Base-by-base conservation (phyloP, 1,140 invertebrate species). In the Formica selysi region DNA sequence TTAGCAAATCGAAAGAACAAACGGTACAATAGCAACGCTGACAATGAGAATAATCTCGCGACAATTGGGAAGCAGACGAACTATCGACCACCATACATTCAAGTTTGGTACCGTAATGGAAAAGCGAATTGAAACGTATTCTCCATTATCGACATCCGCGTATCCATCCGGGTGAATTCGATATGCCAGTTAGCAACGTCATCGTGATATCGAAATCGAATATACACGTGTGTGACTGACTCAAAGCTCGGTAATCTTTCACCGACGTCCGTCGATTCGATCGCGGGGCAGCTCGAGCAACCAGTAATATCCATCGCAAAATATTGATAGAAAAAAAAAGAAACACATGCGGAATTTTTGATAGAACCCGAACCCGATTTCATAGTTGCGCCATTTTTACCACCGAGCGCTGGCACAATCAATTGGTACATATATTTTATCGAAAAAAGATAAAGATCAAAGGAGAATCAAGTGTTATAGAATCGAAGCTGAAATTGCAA, bases 101-200 rank as follows among this genome's bases (percentile, higher is more conserved):
- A 74, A 62, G 68, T 83, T 73, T 22, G 38, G n/a, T 36, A n/a
- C 38, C 8, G 79, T 83, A 83, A 83, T 83, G 38, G 79, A 83
- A 83, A 83, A 83, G 79, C 67, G 79, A 83, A 83, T 83, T 83
- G 79, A 83, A 81, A 83, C 79, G 79, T 83, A 83, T 57, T 83
- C 68, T 61, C 68, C 54, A 83, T 83, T 83, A 83, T 83, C 79
- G 68, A 83, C 68, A 36, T 83, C 54, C 54, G n/a, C 79, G 29
- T 83, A 73, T 81, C 79, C 51, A 26, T 73, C 79, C 54, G 54
- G 67, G 1, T 73, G 68, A 74, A 83, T 83, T 83, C 79, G 79
- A 83, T 83, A 83, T 83, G 79, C 70, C 79, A 73, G 79, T 83
- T 83, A 83, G 79, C 68, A 73, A 61, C 79, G 79, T 83, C 79